Percentiles rank a stretch among this genome's conserved stretches.
phyloP scores from a whole-genome alignment of 2,888 invertebrate genomes.

The Ctenicera cuprea region DNA sequence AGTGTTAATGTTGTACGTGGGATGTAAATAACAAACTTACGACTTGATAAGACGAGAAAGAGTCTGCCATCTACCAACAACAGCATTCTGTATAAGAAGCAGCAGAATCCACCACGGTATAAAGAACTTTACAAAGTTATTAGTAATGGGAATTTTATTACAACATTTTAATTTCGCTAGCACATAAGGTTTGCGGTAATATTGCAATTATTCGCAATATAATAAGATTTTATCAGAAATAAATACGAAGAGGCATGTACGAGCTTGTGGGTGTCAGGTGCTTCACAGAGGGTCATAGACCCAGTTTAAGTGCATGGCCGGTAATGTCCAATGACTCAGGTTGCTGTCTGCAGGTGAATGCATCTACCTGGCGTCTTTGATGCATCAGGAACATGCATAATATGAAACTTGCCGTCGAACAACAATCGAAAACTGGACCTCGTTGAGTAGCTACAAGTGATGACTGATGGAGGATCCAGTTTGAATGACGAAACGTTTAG shows the following conservation, averaged over 20 bases:
- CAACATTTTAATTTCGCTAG: conserved; percentile 51
- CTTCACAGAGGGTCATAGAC: conserved; percentile 69
- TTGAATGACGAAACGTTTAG: not conserved
- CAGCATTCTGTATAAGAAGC: not conserved
- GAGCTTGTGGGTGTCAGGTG: conserved; percentile 71
- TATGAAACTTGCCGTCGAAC: not conserved
- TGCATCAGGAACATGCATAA: not conserved
- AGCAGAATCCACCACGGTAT: not conserved
- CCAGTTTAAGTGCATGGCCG: conserved; percentile 61
- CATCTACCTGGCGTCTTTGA: conserved; percentile 17
- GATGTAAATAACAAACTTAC: not conserved
- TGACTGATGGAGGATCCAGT: not conserved
- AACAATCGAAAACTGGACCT: not conserved
- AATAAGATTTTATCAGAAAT: conserved; percentile 71
- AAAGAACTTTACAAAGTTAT: conserved; percentile 9
- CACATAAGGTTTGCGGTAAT: conserved; percentile 65
- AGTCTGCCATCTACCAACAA: too few relatives aligned
- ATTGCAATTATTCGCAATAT: conserved; percentile 70
- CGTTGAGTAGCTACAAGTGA: not conserved
- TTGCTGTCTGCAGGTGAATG: conserved; percentile 26
- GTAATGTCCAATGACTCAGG: conserved; percentile 59
- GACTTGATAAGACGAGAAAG: too few relatives aligned
- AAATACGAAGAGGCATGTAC: conserved; percentile 66
- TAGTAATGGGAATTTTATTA: conserved; percentile 27
- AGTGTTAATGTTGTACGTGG: not conserved